Conservation (phyloP, 2,113 vertebrate genomes). For the human region GRCh38 chr9:3743001-3743500, state of each 20-base stretch:
- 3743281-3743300: not conserved
- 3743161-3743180: not conserved
- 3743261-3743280: conserved; percentile 15
- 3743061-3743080: not conserved
- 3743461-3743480: not conserved
- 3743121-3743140: not conserved
- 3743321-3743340: not conserved
- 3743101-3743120: not conserved
- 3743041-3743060: not conserved
- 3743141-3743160: not conserved
- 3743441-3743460: not conserved
- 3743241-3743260: not conserved
- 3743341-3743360: not conserved
- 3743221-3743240: conserved; percentile 26
- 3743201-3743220: not conserved
- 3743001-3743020: not conserved
- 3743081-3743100: not conserved
- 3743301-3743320: not conserved
- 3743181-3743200: not conserved
- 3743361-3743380: not conserved
- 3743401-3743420: not conserved
- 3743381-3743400: not conserved
- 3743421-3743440: conserved; percentile 3
- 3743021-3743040: not conserved
- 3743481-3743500: not conserved